These are phyloP conservation scores for human DNA, from an alignment of 2,113 vertebrate genomes.

Conservation along the genomic window DNA sequence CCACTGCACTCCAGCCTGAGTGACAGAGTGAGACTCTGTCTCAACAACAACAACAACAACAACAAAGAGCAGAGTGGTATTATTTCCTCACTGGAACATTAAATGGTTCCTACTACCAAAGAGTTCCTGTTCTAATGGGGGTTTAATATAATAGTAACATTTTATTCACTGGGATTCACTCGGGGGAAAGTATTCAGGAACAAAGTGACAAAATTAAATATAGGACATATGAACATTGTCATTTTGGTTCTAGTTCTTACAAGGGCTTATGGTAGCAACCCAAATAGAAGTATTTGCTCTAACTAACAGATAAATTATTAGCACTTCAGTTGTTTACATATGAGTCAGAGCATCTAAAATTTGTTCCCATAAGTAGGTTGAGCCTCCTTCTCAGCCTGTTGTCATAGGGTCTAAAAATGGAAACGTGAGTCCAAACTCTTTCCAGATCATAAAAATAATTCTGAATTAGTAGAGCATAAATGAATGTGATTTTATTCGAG, in stretches of 20 bases:
- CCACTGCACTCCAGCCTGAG: too few species aligned
- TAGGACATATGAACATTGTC: background rate
- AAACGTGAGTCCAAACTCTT: background rate
- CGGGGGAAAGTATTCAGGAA: background rate
- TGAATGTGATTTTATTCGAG: background rate
- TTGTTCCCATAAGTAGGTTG: slow-evolving; percentile 51
- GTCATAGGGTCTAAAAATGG: slow-evolving; percentile 62
- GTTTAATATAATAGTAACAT: background rate
- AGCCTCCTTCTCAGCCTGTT: slow-evolving; percentile 60
- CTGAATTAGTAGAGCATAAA: slow-evolving; percentile 53
- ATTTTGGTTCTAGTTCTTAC: background rate
- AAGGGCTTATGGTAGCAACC: background rate
- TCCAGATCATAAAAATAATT: slow-evolving; percentile 56
- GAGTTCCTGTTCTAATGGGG: background rate
- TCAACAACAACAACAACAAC: too few species aligned
- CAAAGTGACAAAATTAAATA: background rate
- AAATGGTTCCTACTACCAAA: background rate
- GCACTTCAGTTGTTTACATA: background rate
- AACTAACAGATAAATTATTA: slow-evolving; percentile 14
- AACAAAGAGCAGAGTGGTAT: too few species aligned
- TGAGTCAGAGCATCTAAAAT: slow-evolving; percentile 63
- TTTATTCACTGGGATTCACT: background rate
- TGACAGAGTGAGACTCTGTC: too few species aligned
- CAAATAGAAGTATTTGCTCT: background rate
- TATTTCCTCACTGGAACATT: background rate